These are phyloP conservation scores for Stenichneumon culpator DNA, from an alignment of 2,888 invertebrate species.

Conservation along the genomic window DNA sequence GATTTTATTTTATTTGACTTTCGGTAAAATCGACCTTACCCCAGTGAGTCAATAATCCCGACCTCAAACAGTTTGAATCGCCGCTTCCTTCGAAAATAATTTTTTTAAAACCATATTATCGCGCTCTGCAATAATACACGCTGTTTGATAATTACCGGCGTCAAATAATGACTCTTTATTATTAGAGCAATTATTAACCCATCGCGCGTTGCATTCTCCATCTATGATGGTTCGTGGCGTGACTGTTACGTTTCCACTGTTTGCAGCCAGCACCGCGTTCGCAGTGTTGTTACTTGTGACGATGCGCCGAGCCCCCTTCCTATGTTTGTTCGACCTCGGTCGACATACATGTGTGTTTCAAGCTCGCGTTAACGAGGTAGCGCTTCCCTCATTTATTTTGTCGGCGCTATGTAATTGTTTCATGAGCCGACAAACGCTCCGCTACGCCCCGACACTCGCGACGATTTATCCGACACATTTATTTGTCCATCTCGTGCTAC, in stretches of 20 bases:
- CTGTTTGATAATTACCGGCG: constrained; percentile 23
- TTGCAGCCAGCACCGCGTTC: constrained; percentile 10
- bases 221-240: neutral
- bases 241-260: constrained; percentile 41
- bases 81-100: neutral
- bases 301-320: constrained; percentile 36
- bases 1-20: too few relatives aligned
- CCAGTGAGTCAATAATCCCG: neutral
- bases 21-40: neutral
- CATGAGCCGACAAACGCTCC: constrained; percentile 70
- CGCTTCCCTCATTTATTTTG: constrained; percentile 73
- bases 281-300: constrained; percentile 46
- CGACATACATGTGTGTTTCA: constrained; percentile 53
- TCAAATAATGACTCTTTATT: constrained; percentile 57
- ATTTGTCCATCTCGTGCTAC: neutral
- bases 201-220: constrained; percentile 21
- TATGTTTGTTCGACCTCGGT: constrained; percentile 65
- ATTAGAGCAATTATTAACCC: constrained; percentile 54
- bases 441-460: neutral
- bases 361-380: constrained; percentile 59
- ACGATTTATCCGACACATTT: neutral
- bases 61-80: neutral
- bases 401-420: constrained; percentile 76
- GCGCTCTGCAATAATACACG: neutral
- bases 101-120: neutral